Conservation (phyloP, 1,140 invertebrate genomes). For the Diorhabda carinulata region DNA sequence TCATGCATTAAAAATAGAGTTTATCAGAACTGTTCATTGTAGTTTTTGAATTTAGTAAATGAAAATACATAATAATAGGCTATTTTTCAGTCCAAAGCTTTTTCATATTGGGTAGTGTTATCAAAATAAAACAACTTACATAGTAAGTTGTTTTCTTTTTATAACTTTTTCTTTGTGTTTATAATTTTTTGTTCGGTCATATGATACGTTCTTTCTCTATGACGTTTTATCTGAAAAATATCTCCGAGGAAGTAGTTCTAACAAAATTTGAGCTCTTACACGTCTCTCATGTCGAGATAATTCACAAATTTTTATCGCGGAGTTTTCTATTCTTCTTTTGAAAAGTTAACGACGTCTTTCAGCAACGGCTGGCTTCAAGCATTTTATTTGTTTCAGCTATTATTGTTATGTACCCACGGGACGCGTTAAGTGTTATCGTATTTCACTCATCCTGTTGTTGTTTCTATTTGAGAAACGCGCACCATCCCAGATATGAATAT, state of each 20-base stretch:
- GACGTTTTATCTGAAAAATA: too few species aligned
- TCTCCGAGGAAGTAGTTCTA: not conserved
- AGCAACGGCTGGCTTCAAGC: not conserved
- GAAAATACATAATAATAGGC: too few species aligned
- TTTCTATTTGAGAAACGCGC: not conserved
- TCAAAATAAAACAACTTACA: too few species aligned
- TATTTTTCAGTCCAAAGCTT: too few species aligned
- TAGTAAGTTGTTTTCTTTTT: too few species aligned
- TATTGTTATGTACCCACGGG: slow-evolving; percentile 4
- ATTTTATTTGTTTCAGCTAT: slow-evolving; percentile 6
- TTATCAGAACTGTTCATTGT: too few species aligned
- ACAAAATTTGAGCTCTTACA: not conserved
- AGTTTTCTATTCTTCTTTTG: slow-evolving; percentile 5
- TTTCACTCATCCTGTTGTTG: slow-evolving; percentile 12
- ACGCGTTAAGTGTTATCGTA: slow-evolving; percentile 9
- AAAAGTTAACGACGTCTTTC: slow-evolving; percentile 9
- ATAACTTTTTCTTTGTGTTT: too few species aligned
- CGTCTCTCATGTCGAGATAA: not conserved
- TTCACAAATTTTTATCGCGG: not conserved
- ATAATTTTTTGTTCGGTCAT: too few species aligned
- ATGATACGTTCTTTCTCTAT: too few species aligned
- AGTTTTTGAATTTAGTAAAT: too few species aligned
- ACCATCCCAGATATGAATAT: slow-evolving; percentile 1
- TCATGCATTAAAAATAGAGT: too few species aligned
- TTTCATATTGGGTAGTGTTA: too few species aligned